Conservation (phyloP, 2,888 invertebrate species). For the Microctonus brassicae region DNA sequence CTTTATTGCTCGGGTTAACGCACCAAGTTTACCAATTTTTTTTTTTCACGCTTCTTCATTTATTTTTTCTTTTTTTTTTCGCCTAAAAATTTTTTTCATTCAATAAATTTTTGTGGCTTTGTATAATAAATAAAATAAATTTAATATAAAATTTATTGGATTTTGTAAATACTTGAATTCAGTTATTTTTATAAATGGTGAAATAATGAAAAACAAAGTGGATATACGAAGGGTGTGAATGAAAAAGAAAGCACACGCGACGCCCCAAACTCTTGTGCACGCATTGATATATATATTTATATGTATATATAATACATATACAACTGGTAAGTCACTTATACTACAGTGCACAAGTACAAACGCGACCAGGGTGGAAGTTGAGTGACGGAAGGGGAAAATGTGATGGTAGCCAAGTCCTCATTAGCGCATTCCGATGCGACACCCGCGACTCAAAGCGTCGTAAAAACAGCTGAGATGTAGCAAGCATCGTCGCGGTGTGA, state of each 20-base stretch:
- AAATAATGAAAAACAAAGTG: conserved; percentile 6
- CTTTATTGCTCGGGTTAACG: conserved; percentile 57
- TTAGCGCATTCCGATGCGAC: conserved; percentile 70
- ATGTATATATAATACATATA: conserved; percentile 16
- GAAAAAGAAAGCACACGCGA: not conserved
- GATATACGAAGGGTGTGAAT: conserved; percentile 13
- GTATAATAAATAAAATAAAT: too few relatives aligned
- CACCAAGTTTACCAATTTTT: conserved; percentile 55
- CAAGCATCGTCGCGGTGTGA: conserved; percentile 37
- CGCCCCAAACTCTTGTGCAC: not conserved
- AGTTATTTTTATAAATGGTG: not conserved
- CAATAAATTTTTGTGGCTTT: too few relatives aligned
- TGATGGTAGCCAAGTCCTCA: conserved; percentile 69
- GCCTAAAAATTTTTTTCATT: too few relatives aligned
- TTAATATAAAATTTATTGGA: too few relatives aligned
- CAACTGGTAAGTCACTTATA: not conserved
- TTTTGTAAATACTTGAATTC: not conserved
- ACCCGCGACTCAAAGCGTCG: conserved; percentile 69
- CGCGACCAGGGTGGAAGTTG: conserved; percentile 9
- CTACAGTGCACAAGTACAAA: not conserved
- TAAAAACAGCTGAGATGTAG: conserved; percentile 68
- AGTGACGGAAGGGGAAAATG: conserved; percentile 43
- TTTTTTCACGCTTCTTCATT: conserved; percentile 34
- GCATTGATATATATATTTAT: too few relatives aligned
- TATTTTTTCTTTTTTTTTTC: too few relatives aligned